Base-by-base conservation (phyloP, 2,797 vertebrate species). In the Paguma larvata region DNA sequence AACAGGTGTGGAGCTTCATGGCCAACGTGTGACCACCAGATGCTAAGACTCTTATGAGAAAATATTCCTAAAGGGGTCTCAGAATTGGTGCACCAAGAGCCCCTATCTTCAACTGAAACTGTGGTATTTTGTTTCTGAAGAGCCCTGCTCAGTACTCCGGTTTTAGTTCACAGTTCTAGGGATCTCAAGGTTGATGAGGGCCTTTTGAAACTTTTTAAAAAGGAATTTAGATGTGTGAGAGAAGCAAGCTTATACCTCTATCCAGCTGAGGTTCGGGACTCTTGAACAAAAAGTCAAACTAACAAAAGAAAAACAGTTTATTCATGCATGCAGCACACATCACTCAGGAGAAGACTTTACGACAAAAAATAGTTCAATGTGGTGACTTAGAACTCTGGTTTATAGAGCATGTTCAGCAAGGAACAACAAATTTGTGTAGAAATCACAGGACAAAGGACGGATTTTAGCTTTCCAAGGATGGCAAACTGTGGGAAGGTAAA, bases 201-300 rank as follows among this genome's bases (percentile, higher is more conserved):
- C 14, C 9, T 65, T 89, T 84, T 82, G 25, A 90, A 51, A 27
- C 56, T 84, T 92, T 7, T 68, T 44, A 95, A 75, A 65, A 95
- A 84, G 18, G 32, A 90, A 59, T 93, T 65, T 63, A 65, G 63
- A 7, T 77, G 27, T 56, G 15, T 11, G 63, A 44, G n/a, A 51
- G n/a, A 70, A n/a, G 11, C 41, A 46, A 38, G 84, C 48, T 59
- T 59, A 9, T 59, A 23, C 21, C 3, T 70, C 59, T 8, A 51
- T 25, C 27, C 18, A 10, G 48, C 65, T 27, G 53, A 62, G 10
- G 18, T 78, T 85, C 51, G 19, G 23, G 51, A 63, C 73, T 51
- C 59, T 70, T 85, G 41, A 56, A 65, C 27, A 53, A 82, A 75
- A 65, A 65, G 25, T 59, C 56, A 59, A 59, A 56, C 53, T 77